Percentiles rank a stretch among this genome's conserved stretches.
These are phyloP conservation scores for Neodiprion lecontei DNA, from an alignment of 1,140 invertebrate species.

Conservation along the genomic window DNA sequence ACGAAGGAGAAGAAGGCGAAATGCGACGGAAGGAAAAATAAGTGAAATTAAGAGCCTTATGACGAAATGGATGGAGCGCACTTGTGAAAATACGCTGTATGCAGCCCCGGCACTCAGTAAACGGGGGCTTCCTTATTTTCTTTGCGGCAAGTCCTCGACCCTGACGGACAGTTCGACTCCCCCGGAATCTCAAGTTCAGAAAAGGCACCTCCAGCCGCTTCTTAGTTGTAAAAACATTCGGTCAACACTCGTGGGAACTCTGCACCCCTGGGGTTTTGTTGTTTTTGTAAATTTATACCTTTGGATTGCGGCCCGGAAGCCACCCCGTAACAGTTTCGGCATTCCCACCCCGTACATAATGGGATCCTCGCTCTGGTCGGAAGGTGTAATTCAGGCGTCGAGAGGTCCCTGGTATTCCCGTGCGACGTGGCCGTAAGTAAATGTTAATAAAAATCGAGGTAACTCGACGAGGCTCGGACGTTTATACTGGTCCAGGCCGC, in stretches of 20 bases:
- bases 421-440: no score
- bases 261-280: not conserved
- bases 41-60: not conserved
- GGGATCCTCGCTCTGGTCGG: no score
- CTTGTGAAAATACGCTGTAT: not conserved
- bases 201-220: not conserved
- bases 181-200: not conserved
- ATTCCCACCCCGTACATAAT: no score
- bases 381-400: no score
- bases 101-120: no score
- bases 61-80: not conserved
- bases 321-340: no score
- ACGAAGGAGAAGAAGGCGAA: not conserved
- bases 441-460: no score
- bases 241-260: constrained; percentile 12
- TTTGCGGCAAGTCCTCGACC: not conserved
- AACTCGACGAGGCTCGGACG: no score
- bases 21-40: constrained; percentile 1
- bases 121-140: constrained; percentile 12
- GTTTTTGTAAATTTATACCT: constrained; percentile 15
- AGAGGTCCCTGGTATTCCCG: no score
- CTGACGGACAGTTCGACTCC: not conserved
- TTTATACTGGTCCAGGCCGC: no score
- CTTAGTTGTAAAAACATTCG: constrained; percentile 14
- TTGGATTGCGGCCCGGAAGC: not conserved